Evolutionary conservation across 2,113 vertebrate species (phyloP).

Genomic region (Eudyptes chrysolophus): DNA sequence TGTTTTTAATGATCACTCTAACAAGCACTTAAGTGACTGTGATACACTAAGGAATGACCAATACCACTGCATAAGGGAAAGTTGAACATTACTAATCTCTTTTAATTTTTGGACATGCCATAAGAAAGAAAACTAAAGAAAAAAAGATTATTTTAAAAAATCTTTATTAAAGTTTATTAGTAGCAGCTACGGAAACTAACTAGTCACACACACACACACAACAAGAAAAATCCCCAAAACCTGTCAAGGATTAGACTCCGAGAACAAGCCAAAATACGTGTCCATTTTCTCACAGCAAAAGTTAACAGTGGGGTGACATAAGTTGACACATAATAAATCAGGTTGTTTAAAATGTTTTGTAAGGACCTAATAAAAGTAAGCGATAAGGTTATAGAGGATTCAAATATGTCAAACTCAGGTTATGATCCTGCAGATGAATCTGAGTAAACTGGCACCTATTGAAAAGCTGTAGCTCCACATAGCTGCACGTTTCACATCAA

Average conservation of each 20-base stretch:
- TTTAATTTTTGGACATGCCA: not conserved
- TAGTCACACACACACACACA: not conserved
- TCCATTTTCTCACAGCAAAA: not conserved
- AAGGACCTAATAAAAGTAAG: not conserved
- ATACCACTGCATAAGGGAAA: not conserved
- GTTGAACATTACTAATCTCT: not conserved
- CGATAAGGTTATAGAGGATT: not conserved
- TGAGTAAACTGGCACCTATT: not conserved
- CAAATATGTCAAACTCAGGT: not conserved
- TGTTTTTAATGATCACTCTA: conserved; percentile 35
- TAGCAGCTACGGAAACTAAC: not conserved
- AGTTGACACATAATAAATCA: not conserved
- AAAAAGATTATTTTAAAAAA: not conserved
- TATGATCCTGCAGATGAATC: not conserved
- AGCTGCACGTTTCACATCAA: not conserved
- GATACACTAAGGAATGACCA: conserved; percentile 36
- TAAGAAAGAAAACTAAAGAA: not conserved
- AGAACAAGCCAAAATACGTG: not conserved
- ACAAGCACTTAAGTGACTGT: conserved; percentile 41
- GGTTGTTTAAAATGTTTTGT: not conserved
- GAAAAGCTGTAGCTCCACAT: not conserved
- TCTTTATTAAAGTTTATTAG: not conserved
- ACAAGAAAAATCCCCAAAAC: not conserved
- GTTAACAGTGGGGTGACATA: not conserved
- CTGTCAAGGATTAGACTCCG: not conserved